These are phyloP conservation scores for Balaenoptera acutorostrata DNA, from an alignment of 2,113 vertebrate genomes.

Conservation along the genomic window DNA sequence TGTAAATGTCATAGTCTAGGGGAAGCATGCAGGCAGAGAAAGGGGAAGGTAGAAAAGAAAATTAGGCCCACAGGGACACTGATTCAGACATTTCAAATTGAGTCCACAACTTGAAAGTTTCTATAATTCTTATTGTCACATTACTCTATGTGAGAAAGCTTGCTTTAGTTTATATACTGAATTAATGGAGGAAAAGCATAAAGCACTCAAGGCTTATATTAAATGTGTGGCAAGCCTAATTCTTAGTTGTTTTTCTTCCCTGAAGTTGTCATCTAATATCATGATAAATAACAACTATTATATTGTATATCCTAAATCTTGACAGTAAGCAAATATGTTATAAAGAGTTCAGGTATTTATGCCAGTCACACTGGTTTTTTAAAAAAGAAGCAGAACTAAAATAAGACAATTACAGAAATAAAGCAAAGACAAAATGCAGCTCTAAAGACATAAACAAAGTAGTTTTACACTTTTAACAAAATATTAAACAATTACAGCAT, in stretches of 20 bases:
- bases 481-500: not conserved
- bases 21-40: not conserved
- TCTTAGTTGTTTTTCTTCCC: not conserved
- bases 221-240: not conserved
- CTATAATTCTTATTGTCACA: not conserved
- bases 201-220: not conserved
- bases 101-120: not conserved
- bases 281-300: not conserved
- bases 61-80: slow-evolving; percentile 22
- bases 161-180: not conserved
- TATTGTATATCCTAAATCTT: not conserved
- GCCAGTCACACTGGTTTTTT: not conserved
- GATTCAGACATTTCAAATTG: not conserved
- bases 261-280: not conserved
- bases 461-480: not conserved
- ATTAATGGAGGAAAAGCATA: not conserved
- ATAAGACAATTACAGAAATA: not conserved
- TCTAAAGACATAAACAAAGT: not conserved
- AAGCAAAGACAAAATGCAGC: not conserved
- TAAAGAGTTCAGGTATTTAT: not conserved
- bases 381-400: not conserved
- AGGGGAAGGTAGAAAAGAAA: not conserved
- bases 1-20: not conserved
- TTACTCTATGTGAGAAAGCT: not conserved
- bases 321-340: not conserved